phyloP scores from a whole-genome alignment of 2,888 invertebrate genomes.

The Pristionchus exspectatus region DNA sequence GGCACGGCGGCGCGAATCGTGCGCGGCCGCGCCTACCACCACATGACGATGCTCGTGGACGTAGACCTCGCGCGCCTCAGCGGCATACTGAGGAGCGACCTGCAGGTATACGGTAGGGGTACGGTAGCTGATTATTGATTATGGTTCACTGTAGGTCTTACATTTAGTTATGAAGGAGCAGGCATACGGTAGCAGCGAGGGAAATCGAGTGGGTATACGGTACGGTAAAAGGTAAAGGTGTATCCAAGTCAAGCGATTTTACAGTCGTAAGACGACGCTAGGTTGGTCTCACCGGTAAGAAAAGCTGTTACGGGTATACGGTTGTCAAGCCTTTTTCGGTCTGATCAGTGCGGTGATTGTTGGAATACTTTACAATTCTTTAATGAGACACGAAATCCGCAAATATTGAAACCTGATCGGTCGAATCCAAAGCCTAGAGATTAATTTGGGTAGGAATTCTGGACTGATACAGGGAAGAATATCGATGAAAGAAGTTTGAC shows the following conservation, averaged over 20 bases:
- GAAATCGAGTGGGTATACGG: neutral
- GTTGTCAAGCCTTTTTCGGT: no score
- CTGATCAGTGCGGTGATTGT: no score
- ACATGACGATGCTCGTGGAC: conserved; percentile 93
- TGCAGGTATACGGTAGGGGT: conserved; percentile 45
- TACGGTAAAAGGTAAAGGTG: no score
- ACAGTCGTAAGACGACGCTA: no score
- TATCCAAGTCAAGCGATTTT: no score
- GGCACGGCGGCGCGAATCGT: conserved; percentile 96
- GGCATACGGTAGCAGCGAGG: no score
- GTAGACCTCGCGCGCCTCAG: conserved; percentile 80
- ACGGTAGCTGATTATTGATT: neutral
- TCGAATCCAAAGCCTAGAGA: neutral
- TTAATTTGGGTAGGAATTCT: neutral
- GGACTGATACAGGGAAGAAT: neutral
- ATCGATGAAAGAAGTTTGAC: neutral
- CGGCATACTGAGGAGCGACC: conserved; percentile 64
- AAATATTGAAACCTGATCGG: neutral
- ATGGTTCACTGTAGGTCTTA: neutral
- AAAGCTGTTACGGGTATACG: no score
- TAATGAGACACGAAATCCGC: no score
- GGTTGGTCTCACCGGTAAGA: no score
- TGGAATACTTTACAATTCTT: no score
- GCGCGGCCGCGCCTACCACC: conserved; percentile 93
- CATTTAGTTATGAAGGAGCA: no score